Evolutionary conservation across 1,140 invertebrate genomes (phyloP), one percentile per base, ranked within the genome.

Genomic region (Cephus cinctus): DNA sequence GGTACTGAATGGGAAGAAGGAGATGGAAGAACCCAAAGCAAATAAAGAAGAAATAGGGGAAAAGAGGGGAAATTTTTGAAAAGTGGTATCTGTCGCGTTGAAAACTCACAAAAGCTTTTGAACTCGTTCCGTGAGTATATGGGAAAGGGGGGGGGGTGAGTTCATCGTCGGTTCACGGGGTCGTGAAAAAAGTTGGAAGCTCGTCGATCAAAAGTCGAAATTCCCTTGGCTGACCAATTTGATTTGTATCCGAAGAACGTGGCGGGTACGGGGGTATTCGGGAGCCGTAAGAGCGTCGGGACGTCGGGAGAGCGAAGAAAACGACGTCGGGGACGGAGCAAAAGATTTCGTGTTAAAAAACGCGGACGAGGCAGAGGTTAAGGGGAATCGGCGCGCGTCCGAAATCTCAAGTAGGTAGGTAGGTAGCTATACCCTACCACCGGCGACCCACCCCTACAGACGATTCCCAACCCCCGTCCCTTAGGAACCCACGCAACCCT

Each of bases 331-430:
- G n/a, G n/a, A n/a, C n/a, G n/a, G 19, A 43, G 30, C 12, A 31
- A 43, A 44, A 57, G 56, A 66, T 62, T 59, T 43, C 41, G 57
- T 50, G 64, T 71, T 69, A 65, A 73, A 70, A 73, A 71, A 73
- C 67, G 68, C 69, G 59, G 43, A 75, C 72, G 69, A 66, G 54
- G 68, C 71, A 70, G 56, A 71, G 69, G 64, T 67, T 69, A 64
- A 65, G 63, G 49, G 59, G 64, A 59, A 51, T 43, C 43, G 47
- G 61, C 58, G 71, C 67, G 70, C 69, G 69, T 51, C 40, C 55
- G 61, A 68, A 75, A 73, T 72, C 60, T 68, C 62, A 75, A 75
- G 65, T 63, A 71, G 68, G 15, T 31, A 8, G n/a, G n/a, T n/a
- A n/a, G n/a, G n/a, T n/a, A n/a, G n/a, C n/a, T n/a, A n/a, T n/a